Conservation (phyloP, 2,113 vertebrate species). For the Lates calcarifer region DNA sequence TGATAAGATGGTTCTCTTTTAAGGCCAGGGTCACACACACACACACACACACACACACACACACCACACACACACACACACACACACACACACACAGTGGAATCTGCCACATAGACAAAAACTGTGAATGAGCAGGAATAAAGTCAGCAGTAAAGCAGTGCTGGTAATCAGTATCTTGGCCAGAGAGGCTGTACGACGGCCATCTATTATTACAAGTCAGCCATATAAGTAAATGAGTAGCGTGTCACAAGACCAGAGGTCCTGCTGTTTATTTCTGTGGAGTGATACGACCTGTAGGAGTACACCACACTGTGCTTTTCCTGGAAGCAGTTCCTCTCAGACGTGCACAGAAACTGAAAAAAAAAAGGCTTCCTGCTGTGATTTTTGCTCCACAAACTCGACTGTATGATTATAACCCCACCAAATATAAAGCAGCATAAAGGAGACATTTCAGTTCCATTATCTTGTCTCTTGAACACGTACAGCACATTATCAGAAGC, state of each 20-base stretch:
- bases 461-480: neutral
- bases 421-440: neutral
- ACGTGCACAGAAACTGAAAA: constrained; percentile 29
- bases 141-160: constrained; percentile 56
- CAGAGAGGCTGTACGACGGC: constrained; percentile 15
- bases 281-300: constrained; percentile 51
- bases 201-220: constrained; percentile 53
- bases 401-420: neutral
- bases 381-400: too few relatives aligned
- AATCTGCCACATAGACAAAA: constrained; percentile 66
- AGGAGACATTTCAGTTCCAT: neutral
- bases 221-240: constrained; percentile 77
- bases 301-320: constrained; percentile 43
- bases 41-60: constrained; percentile 45
- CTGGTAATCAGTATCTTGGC: constrained; percentile 67
- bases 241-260: constrained; percentile 68
- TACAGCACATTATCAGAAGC: neutral
- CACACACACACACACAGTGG: constrained; percentile 41
- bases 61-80: constrained; percentile 44
- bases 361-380: constrained; percentile 14
- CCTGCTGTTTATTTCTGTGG: constrained; percentile 51
- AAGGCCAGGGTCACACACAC: constrained; percentile 42
- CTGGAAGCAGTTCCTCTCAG: constrained; percentile 44
- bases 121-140: constrained; percentile 57
- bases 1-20: constrained; percentile 49